Evolutionary conservation across 2,888 invertebrate genomes (phyloP), one percentile per base, ranked within the genome.

Genomic region (Actias luna): DNA sequence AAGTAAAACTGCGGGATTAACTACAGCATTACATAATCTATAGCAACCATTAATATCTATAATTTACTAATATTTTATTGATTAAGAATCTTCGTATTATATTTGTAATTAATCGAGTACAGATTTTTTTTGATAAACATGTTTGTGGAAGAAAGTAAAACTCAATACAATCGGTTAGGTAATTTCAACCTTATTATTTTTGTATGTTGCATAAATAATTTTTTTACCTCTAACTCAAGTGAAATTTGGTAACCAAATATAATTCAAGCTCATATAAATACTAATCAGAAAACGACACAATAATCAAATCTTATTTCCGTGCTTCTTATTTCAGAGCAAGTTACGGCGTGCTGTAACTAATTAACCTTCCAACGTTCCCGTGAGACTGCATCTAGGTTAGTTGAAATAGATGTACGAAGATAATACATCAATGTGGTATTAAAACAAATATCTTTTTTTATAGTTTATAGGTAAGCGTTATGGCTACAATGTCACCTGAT

Each of bases 321-420:
- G 73, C 74, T 74, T 80, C 74, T 61, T 70, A 69, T 69, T 61
- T 65, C 67, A 64, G 67, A 74, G 68, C 73, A 69, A 70, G 67
- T 72, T 69, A 75, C 75, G 71, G 73, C 68, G 71, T 75, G 76
- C 72, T 77, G 69, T 76, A 77, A 78, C 74, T 78, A 80, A 83
- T 83, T 82, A 79, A 75, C 75, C 67, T 74, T 70, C 72, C 72
- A 70, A 68, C 73, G 70, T 69, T 69, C 70, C 69, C 65, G 65
- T 62, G 74, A 70, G 69, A 70, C 69, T 74, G 70, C 67, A 71
- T 72, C 72, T 68, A 67, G 65, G 64, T 61, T 66, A 10, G 36
- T 65, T 59, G 66, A 10, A 35, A 36, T 58, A 33, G 63, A 62
- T 36, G 58, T 58, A 64, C n/a, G 42, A 63, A 69, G 42, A 31